Evolutionary conservation across 2,888 invertebrate genomes (phyloP), one percentile per base, ranked within the genome.

Genomic region (Eurois occulta): DNA sequence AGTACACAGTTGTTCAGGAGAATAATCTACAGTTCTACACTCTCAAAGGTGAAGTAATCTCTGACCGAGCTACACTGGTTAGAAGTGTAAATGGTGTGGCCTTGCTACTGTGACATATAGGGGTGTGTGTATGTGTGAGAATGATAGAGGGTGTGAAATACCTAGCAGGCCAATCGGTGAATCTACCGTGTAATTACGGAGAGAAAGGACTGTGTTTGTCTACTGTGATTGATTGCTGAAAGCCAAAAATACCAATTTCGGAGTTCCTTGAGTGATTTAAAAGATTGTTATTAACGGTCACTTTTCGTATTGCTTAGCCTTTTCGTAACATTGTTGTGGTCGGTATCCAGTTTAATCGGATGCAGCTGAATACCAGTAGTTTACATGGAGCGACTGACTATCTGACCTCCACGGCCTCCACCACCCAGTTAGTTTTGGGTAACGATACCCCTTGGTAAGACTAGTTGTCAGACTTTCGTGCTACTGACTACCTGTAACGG

Each of bases 11-110:
- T 72, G 28, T 48, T 48, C 28, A 48, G 13, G 38, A 28, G 38
- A 60, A 73, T 60, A 32, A 60, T 32, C 60, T 32, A 18, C 32
- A 32, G 18, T 48, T 60, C 38, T 66, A 41, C 32, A 8, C 21
- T 65, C 4, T 0, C 67, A 41, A 77, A 60, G 41, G 67, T 41
- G 41, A 77, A 60, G 4, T 77, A 52, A 68, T 67, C 48, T 41
- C 1, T 38, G 46, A 46, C 21, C n/a, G 32, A 77, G 5, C 1
- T 10, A 32, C 62, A 32, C 35, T 21, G 21, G 21, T 32, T 5
- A 32, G 1, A 48, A 21, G 21, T 28, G 13, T 58, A 32, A 3
- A 58, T 28, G 13, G 28, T 38, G 43, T 35, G 38, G 16, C 52
- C 55, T 55, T 38, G n/a, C 35, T 46, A 46, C n/a, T 35, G 8